Evolutionary conservation across 1,140 invertebrate genomes (phyloP), one percentile per base, ranked within the genome.

Genomic region (Aphaenogaster rudis): DNA sequence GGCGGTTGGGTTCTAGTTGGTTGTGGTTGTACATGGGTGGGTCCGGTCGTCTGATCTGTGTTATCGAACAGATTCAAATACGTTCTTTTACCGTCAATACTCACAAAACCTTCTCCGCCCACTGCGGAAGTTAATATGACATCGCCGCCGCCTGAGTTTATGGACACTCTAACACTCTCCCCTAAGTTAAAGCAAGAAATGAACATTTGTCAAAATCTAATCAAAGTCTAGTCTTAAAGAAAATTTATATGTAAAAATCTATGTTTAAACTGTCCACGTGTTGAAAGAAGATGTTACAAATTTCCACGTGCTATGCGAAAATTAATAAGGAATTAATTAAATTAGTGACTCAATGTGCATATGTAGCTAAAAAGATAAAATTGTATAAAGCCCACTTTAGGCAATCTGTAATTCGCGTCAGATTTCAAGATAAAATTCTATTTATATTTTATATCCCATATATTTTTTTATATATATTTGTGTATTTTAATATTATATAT

Each of bases 71-170:
- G 94, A 95, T 98, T 98, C 85, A 99, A 96, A 94, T 98, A 98
- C 3, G 98, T 98, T 90, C 98, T 96, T 94, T 98, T 98, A 42
- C 98, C 98, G 93, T 99, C 98, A 82, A 99, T 99, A n/a, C 98
- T 98, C 5, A 99, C 98, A 94, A 98, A 98, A 76, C 98, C 97
- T 91, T 98, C 97, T 77, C 97, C 97, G 57, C 97, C 97, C 36
- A 97, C 96, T 9, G 97, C 96, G 1, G 97, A 97, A 3, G 98
- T 97, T 33, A 98, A 97, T 39, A 98, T 97, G 91, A 97, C 97
- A n/a, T 96, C 96, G 39, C 94, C 92, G 7, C 94, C 93, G 28
- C 94, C 94, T 11, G 94, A 94, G 4, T 96, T 95, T 3, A 94
- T 87, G 3, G 95, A 93, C 1, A 96, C 96, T 88, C 95, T 94